These are phyloP conservation scores for Periophthalmus magnuspinnatus DNA, from an alignment of 2,797 vertebrate genomes.

Conservation along the genomic window DNA sequence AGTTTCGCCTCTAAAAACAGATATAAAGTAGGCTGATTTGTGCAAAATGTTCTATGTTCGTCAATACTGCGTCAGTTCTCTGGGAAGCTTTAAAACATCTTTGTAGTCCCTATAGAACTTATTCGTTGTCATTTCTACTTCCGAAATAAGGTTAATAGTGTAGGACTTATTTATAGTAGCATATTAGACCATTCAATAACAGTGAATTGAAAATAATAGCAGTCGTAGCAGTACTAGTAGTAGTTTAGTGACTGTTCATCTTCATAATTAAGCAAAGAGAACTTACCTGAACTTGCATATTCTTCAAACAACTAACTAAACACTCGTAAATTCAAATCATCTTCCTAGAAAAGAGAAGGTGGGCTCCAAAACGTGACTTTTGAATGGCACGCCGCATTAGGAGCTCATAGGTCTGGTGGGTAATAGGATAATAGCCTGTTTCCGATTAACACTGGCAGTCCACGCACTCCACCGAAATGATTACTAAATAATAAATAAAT, in stretches of 20 bases:
- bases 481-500: slow-evolving; percentile 7
- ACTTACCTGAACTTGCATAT: neutral
- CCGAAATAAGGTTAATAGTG: too few relatives aligned
- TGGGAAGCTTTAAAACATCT: too few relatives aligned
- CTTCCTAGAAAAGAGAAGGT: slow-evolving; percentile 32
- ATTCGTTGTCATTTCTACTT: too few relatives aligned
- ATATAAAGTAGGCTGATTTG: too few relatives aligned
- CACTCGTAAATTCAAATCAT: slow-evolving; percentile 39
- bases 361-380: slow-evolving; percentile 31
- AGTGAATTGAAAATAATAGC: neutral
- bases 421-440: slow-evolving; percentile 18
- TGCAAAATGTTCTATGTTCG: too few relatives aligned
- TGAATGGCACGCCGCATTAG: slow-evolving; percentile 24
- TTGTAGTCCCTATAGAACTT: too few relatives aligned
- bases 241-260: slow-evolving; percentile 7
- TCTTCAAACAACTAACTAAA: slow-evolving; percentile 29
- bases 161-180: neutral
- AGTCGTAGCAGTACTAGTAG: neutral
- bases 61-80: too few relatives aligned
- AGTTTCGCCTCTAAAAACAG: too few relatives aligned
- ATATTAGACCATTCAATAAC: neutral
- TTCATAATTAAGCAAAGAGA: neutral
- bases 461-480: slow-evolving; percentile 23
- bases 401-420: slow-evolving; percentile 37
- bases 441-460: slow-evolving; percentile 42